Evolutionary conservation across 2,797 vertebrate species (phyloP).

Genomic region (Gymnodraco acuticeps): DNA sequence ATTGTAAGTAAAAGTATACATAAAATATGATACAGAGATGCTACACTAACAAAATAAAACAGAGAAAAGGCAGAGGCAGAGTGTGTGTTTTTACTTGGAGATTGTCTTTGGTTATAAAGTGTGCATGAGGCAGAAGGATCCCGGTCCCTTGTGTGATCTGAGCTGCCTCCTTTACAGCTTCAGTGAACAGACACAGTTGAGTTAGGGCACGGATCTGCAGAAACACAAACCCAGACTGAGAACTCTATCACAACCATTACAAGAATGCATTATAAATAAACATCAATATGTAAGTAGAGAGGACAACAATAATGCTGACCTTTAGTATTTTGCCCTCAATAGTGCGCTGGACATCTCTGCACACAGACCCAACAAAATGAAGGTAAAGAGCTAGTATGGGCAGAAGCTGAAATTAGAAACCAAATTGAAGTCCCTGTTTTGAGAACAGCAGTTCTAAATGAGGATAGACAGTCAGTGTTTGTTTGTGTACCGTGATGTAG

Average conservation of each 20-base stretch:
- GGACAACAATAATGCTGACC: slow-evolving; percentile 80
- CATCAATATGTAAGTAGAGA: not conserved
- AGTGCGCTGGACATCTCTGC: slow-evolving; percentile 86
- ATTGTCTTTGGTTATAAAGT: slow-evolving; percentile 61
- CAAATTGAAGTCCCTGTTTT: not conserved
- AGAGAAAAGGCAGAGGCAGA: not conserved
- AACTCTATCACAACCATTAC: slow-evolving; percentile 27
- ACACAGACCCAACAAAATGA: slow-evolving; percentile 89
- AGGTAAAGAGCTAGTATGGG: slow-evolving; percentile 91
- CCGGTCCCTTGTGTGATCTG: slow-evolving; percentile 84
- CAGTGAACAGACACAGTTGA: slow-evolving; percentile 89
- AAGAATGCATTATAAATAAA: slow-evolving; percentile 14
- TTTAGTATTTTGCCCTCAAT: slow-evolving; percentile 91
- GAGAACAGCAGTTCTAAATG: not conserved
- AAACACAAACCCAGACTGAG: slow-evolving; percentile 42
- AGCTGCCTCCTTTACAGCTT: slow-evolving; percentile 87
- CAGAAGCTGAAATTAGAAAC: slow-evolving; percentile 85
- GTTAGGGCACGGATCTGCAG: slow-evolving; percentile 89
- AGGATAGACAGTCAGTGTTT: not conserved
- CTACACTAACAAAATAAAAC: not conserved
- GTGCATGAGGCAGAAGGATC: slow-evolving; percentile 79
- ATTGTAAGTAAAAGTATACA: not conserved
- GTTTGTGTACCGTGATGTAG: slow-evolving; percentile 84
- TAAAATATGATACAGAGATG: not conserved
- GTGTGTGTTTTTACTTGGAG: slow-evolving; percentile 63